Conservation (phyloP, 2,888 invertebrate species). For the Drosophila atripex region DNA sequence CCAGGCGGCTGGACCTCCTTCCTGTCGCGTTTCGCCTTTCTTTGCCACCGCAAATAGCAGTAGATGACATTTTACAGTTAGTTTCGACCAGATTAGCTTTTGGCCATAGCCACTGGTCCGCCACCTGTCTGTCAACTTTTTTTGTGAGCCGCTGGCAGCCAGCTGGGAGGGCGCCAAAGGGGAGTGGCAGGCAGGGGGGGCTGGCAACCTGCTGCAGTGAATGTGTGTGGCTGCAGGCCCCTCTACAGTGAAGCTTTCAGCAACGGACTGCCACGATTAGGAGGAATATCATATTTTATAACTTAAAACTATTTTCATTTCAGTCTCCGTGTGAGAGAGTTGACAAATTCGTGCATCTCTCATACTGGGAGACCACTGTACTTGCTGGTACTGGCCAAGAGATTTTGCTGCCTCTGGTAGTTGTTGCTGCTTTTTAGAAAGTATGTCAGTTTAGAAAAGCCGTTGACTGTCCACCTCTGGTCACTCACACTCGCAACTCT, state of each 20-base stretch:
- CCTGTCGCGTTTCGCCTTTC: too few species aligned
- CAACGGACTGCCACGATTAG: too few species aligned
- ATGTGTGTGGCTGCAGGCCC: slow-evolving; percentile 21
- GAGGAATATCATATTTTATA: too few species aligned
- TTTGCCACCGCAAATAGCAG: slow-evolving; percentile 23
- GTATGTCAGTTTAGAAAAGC: slow-evolving; percentile 79
- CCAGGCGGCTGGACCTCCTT: neutral
- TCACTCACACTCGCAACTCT: slow-evolving; percentile 11
- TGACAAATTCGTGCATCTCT: neutral
- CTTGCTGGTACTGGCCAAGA: slow-evolving; percentile 34
- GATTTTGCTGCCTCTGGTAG: slow-evolving; percentile 36
- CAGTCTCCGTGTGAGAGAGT: neutral
- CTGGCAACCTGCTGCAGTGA: slow-evolving; percentile 27
- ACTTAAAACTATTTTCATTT: neutral
- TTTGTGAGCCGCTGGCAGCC: slow-evolving; percentile 42
- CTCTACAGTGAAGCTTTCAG: slow-evolving; percentile 9
- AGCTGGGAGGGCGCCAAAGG: neutral
- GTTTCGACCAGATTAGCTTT: slow-evolving; percentile 29
- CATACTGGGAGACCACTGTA: slow-evolving; percentile 18
- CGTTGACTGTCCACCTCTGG: slow-evolving; percentile 65
- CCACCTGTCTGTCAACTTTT: slow-evolving; percentile 62
- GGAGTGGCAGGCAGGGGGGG: neutral
- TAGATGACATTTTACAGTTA: slow-evolving; percentile 15
- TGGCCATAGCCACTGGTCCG: slow-evolving; percentile 20
- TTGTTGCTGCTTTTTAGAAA: slow-evolving; percentile 69